Conservation (phyloP, 2,888 invertebrate species). For the Pristionchus fissidentatus region DNA sequence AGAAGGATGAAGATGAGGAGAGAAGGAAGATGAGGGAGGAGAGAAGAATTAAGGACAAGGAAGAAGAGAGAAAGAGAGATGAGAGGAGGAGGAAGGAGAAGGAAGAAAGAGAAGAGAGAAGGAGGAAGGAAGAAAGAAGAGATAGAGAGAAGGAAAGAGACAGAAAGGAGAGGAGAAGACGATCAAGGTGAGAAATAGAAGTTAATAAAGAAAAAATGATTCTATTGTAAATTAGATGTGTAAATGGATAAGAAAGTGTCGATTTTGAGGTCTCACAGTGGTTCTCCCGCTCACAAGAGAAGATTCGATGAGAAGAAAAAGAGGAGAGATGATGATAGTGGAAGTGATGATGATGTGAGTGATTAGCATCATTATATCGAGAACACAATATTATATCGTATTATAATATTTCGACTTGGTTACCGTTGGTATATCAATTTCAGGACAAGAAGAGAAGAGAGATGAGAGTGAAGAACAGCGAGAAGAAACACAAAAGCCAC, state of each 20-base stretch:
- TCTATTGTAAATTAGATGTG: background rate
- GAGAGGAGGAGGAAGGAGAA: background rate
- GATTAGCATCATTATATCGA: too few relatives aligned
- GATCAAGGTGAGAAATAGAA: conserved; percentile 54
- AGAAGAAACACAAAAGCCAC: conserved; percentile 30
- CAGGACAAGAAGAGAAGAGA: conserved; percentile 30
- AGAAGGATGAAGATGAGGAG: conserved; percentile 55
- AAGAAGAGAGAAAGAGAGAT: conserved; percentile 42
- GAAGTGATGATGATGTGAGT: conserved; percentile 20
- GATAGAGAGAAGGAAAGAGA: conserved; percentile 45
- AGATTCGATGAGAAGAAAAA: conserved; percentile 23
- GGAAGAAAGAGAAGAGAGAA: conserved; percentile 27
- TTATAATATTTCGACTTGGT: too few relatives aligned
- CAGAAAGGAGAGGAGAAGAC: conserved; percentile 55
- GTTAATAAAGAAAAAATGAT: background rate
- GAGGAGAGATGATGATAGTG: conserved; percentile 45
- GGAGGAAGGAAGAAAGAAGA: conserved; percentile 47
- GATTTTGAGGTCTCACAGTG: conserved; percentile 9
- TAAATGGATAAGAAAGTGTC: background rate
- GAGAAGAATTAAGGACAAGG: conserved; percentile 40
- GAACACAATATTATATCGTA: too few relatives aligned
- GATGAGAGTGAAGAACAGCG: conserved; percentile 33
- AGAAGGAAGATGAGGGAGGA: conserved; percentile 52
- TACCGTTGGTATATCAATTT: background rate
- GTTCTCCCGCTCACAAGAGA: conserved; percentile 24